Base-by-base conservation (phyloP, 2,113 vertebrate species). In the Nannospalax galili region DNA sequence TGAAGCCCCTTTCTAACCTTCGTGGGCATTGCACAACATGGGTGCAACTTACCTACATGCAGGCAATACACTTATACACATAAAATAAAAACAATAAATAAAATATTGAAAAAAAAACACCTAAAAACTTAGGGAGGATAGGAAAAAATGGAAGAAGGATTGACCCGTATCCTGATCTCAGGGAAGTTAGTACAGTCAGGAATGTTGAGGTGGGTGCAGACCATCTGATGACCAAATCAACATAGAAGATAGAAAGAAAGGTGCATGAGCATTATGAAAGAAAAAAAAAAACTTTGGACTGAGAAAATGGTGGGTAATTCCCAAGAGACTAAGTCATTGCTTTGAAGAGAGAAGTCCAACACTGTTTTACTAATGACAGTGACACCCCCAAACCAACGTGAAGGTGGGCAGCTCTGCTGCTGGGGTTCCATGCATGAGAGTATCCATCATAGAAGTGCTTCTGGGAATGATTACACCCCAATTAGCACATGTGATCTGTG, bases 231-330 rank as follows among this genome's bases (percentile, higher is more conserved):
- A 89, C 45, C 56, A 40, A 42, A 78, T 84, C 28, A 45, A 93
- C 40, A 67, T 4, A 75, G 58, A 2, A 30, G 65, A 26, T 48
- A 75, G 20, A 77, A 40, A 85, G 60, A 6, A 11, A 81, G 69
- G 12, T 30, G 16, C 6, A 8, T 22, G 60, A 80, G 32, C 5
- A 48, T 7, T 10, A 11, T 78, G 30, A 73, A 93, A 74, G 64
- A 48, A 62, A 58, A 85, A 35, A 65, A 73, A 52, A 84, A 35
- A 67, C 4, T 84, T 86, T 60, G 12, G 20, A 91, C 92, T 22
- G 86, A 42, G 15, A 92, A 75, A 72, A 45, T 7, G 12, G 32
- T 84, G 30, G 58, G n/a, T 95, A 81, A 15, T 91, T 94, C 80
- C 64, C 42, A 17, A 58, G 62, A 70, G 65, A 67, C 56, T 60